These are phyloP conservation scores for Ictalurus furcatus DNA, from an alignment of 2,113 vertebrate genomes.

Conservation along the genomic window DNA sequence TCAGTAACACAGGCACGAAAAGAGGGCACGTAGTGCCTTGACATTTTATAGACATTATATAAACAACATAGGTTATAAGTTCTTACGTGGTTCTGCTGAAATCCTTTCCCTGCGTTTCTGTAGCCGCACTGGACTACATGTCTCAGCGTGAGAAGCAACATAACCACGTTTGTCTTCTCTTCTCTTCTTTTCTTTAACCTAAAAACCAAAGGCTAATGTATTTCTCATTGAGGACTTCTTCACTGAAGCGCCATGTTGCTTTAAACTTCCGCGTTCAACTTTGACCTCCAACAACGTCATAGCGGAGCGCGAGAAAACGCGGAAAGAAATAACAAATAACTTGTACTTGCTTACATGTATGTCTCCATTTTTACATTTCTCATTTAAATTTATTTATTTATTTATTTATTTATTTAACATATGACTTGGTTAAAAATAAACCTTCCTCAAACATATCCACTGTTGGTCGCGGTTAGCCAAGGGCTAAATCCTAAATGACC, in stretches of 20 bases:
- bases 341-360: no score
- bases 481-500: neutral
- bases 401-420: neutral
- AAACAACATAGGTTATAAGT: neutral
- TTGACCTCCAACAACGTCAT: slow-evolving; percentile 57
- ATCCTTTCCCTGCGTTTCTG: slow-evolving; percentile 54
- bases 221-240: slow-evolving; percentile 14
- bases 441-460: neutral
- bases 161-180: slow-evolving; percentile 10
- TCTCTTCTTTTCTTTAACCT: neutral
- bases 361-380: neutral
- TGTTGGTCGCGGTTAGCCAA: neutral
- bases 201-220: neutral
- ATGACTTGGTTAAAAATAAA: neutral
- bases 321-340: neutral
- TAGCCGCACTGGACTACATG: slow-evolving; percentile 58
- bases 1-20: neutral
- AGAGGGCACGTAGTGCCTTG: neutral
- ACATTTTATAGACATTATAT: no score
- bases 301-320: neutral
- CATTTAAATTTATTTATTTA: neutral
- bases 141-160: slow-evolving; percentile 65
- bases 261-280: slow-evolving; percentile 53
- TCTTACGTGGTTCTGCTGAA: slow-evolving; percentile 63
- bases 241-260: slow-evolving; percentile 8